phyloP scores from a whole-genome alignment of 1,140 invertebrate species.

The Tetragonula clypearis region DNA sequence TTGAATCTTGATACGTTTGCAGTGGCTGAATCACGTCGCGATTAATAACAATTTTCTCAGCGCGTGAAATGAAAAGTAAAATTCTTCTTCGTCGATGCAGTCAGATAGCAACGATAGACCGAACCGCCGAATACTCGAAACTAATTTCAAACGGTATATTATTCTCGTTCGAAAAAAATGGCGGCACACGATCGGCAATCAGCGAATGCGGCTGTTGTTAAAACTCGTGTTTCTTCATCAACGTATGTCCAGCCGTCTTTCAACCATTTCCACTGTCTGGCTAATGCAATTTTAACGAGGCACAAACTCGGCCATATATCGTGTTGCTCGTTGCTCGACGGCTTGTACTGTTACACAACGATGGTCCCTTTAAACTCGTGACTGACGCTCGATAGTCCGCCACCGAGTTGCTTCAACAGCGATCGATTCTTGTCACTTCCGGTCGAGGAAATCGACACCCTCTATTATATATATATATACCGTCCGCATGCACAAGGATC shows the following conservation, averaged over 20 bases:
- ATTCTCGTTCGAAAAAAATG: too few relatives aligned
- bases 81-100: too few relatives aligned
- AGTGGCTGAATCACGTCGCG: too few relatives aligned
- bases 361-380: constrained; percentile 14
- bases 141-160: too few relatives aligned
- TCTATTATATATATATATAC: background rate
- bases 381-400: constrained; percentile 17
- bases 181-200: too few relatives aligned
- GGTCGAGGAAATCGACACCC: constrained; percentile 38
- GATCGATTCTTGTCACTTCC: constrained; percentile 37
- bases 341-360: constrained; percentile 26
- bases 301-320: constrained; percentile 66
- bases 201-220: background rate
- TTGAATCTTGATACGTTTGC: too few relatives aligned
- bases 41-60: too few relatives aligned
- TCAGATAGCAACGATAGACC: too few relatives aligned
- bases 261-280: constrained; percentile 42
- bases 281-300: constrained; percentile 68
- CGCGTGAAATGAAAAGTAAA: too few relatives aligned
- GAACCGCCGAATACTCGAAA: too few relatives aligned
- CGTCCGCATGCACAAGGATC: background rate
- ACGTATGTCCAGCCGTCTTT: constrained; percentile 45
- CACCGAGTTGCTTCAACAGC: background rate
- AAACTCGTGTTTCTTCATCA: constrained; percentile 31
- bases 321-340: constrained; percentile 39